Percentiles rank a stretch among this genome's conserved stretches.
Conservation (phyloP, 2,888 invertebrate species). For the Cantharis nigra region DNA sequence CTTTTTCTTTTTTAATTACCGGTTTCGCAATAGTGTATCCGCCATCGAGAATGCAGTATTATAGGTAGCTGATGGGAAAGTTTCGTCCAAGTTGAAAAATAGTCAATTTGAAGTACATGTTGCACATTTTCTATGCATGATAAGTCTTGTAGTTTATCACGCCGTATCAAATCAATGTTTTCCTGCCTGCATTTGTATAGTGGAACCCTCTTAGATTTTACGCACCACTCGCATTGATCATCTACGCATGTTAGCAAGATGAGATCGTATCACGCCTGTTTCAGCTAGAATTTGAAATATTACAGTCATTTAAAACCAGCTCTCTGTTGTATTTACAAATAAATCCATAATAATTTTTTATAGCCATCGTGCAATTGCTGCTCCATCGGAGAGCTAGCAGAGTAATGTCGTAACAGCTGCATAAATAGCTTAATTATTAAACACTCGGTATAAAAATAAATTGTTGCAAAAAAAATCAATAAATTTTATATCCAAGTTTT, state of each 20-base stretch:
- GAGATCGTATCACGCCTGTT: conserved; percentile 45
- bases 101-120: conserved; percentile 4
- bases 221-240: conserved; percentile 42
- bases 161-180: conserved; percentile 18
- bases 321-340: conserved; percentile 39
- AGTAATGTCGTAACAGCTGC: background rate
- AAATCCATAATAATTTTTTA: conserved; percentile 34
- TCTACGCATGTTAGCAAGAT: conserved; percentile 44
- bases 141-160: conserved; percentile 18
- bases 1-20: background rate
- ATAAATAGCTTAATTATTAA: background rate
- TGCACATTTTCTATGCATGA: conserved; percentile 13
- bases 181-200: conserved; percentile 17
- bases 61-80: background rate
- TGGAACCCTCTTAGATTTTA: conserved; percentile 31
- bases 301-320: conserved; percentile 40
- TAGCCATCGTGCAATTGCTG: background rate
- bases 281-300: conserved; percentile 44
- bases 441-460: background rate
- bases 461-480: background rate
- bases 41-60: background rate
- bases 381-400: background rate
- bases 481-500: background rate
- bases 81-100: background rate
- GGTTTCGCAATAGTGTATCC: background rate